phyloP scores from a whole-genome alignment of 2,113 vertebrate species.

The Melozone crissalis region DNA sequence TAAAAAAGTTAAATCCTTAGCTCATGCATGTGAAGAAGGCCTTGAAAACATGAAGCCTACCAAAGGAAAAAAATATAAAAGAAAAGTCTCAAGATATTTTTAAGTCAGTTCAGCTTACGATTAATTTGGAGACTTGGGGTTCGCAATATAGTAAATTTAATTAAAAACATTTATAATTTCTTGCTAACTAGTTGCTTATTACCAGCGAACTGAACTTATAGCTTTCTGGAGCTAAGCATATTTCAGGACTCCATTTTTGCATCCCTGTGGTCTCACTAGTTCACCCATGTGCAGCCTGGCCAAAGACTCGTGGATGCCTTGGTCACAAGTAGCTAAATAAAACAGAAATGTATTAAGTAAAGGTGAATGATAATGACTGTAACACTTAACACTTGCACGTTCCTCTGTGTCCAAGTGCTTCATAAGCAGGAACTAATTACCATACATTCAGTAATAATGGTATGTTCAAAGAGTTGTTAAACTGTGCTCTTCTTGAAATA shows the following conservation, averaged over 20 bases:
- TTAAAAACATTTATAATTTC: neutral
- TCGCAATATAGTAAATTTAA: neutral
- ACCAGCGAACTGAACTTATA: neutral
- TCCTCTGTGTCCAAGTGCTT: neutral
- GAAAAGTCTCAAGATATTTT: neutral
- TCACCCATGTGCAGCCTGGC: accelerated
- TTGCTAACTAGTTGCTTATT: neutral
- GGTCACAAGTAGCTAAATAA: neutral
- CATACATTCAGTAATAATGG: neutral
- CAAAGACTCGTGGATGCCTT: neutral
- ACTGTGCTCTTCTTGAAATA: neutral
- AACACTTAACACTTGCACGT: neutral
- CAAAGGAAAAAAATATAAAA: neutral
- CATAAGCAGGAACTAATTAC: neutral
- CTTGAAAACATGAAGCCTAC: neutral
- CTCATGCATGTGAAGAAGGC: neutral
- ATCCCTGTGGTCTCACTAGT: neutral
- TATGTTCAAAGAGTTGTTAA: neutral
- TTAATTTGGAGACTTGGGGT: neutral
- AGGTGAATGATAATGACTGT: neutral
- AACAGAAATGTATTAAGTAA: neutral
- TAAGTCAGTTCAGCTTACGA: neutral
- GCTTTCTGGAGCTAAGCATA: neutral
- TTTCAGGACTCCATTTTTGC: neutral
- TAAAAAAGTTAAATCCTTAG: neutral